These are phyloP conservation scores for Macrotus californicus DNA, from an alignment of 2,113 vertebrate genomes.

Conservation along the genomic window DNA sequence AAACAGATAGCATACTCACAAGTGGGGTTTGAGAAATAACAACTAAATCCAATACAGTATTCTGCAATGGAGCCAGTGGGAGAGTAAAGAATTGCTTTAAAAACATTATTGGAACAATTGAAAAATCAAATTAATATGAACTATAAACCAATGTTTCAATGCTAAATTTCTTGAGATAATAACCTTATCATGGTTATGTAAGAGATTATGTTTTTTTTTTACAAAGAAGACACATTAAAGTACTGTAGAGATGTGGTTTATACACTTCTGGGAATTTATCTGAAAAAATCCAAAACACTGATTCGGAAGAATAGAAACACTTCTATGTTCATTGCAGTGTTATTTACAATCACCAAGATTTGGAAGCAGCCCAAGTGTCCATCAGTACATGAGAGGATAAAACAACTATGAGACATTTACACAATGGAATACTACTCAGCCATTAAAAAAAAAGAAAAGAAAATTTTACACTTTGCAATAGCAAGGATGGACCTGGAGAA, in stretches of 20 bases:
- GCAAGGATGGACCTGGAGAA: no score
- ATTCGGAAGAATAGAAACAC: no score
- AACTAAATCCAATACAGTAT: background rate
- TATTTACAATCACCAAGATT: no score
- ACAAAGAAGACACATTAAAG: background rate
- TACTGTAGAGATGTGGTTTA: background rate
- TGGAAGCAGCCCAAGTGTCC: no score
- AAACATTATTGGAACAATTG: background rate
- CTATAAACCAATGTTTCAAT: background rate
- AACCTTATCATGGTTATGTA: background rate
- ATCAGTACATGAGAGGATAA: no score
- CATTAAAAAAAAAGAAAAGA: no score
- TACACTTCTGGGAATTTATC: no score
- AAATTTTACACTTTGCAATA: no score
- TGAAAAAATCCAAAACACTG: no score
- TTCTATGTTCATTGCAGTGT: no score
- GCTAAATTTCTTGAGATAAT: background rate
- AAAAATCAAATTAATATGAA: background rate
- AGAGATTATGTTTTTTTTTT: background rate
- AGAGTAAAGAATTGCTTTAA: background rate
- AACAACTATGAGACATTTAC: no score
- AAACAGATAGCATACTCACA: background rate
- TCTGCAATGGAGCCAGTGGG: background rate
- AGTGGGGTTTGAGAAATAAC: background rate
- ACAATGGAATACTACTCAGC: no score